These are phyloP conservation scores for Apamea epomidion DNA, from an alignment of 2,888 invertebrate genomes.

Conservation along the genomic window DNA sequence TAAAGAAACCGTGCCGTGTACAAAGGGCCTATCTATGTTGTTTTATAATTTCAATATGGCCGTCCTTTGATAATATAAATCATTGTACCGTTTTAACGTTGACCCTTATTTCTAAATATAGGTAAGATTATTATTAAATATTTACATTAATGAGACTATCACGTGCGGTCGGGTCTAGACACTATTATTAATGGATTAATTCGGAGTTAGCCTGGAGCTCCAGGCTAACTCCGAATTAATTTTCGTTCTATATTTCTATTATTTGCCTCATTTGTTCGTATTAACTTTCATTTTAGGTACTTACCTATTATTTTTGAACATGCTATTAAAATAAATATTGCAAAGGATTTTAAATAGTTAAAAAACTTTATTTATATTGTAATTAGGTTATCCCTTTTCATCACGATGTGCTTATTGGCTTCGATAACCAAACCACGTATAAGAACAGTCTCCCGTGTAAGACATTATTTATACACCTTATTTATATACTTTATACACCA, in stretches of 20 bases:
- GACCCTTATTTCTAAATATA: not conserved
- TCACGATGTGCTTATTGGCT: not conserved
- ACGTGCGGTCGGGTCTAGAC: slow-evolving; percentile 37
- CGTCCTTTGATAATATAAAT: not conserved
- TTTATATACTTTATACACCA: too few species aligned
- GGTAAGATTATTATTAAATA: slow-evolving; percentile 24
- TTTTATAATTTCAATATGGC: not conserved
- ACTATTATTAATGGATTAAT: slow-evolving; percentile 14
- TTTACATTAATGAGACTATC: slow-evolving; percentile 39
- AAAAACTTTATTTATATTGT: not conserved
- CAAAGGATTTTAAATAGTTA: not conserved
- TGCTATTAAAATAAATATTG: not conserved
- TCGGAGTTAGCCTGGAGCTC: not conserved
- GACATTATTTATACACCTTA: too few species aligned
- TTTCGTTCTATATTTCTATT: not conserved
- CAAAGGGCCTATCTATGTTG: not conserved
- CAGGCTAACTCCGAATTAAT: too few species aligned
- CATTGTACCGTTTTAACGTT: not conserved
- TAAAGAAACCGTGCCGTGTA: not conserved
- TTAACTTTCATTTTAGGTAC: not conserved
- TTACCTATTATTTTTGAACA: not conserved
- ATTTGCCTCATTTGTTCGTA: not conserved
- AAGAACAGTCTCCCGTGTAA: not conserved
- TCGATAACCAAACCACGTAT: not conserved
- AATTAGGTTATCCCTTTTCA: not conserved